Conservation (phyloP, 2,797 vertebrate genomes). For the Aplochiton taeniatus region DNA sequence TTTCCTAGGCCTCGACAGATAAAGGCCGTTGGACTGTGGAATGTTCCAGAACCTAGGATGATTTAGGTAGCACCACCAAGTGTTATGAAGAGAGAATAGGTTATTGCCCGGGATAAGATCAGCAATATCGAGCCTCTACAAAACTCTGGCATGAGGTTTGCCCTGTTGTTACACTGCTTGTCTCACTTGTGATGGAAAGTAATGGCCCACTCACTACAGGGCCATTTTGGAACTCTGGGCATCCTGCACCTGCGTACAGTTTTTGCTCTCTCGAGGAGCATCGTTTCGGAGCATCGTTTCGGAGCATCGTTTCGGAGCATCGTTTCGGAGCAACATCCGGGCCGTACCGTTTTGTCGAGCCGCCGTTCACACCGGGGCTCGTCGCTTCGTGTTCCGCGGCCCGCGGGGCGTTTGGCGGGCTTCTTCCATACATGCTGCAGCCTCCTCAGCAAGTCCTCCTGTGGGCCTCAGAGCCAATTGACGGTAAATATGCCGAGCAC, state of each 20-base stretch:
- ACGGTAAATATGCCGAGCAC: slow-evolving; percentile 45
- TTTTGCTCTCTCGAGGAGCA: slow-evolving; percentile 14
- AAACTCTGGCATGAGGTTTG: slow-evolving; percentile 13
- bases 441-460: slow-evolving; percentile 69
- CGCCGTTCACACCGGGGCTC: slow-evolving; percentile 14
- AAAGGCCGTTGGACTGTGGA: too few species aligned
- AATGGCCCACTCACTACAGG: slow-evolving; percentile 11
- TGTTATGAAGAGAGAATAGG: too few species aligned
- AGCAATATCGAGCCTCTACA: not conserved
- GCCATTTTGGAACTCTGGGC: slow-evolving; percentile 16
- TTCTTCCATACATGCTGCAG: slow-evolving; percentile 41
- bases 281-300: too few species aligned
- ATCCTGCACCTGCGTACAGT: slow-evolving; percentile 34
- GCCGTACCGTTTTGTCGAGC: slow-evolving; percentile 7
- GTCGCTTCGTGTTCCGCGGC: slow-evolving; percentile 13
- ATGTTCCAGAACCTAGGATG: too few species aligned
- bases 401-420: slow-evolving; percentile 11
- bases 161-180: slow-evolving; percentile 10
- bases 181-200: slow-evolving; percentile 4
- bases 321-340: not conserved
- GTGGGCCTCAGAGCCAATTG: slow-evolving; percentile 60
- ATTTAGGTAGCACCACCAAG: too few species aligned
- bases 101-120: slow-evolving; percentile 5
- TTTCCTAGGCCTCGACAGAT: too few species aligned
- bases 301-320: slow-evolving; percentile 1